phyloP scores from a whole-genome alignment of 2,888 invertebrate species.

The Phasia obesa region DNA sequence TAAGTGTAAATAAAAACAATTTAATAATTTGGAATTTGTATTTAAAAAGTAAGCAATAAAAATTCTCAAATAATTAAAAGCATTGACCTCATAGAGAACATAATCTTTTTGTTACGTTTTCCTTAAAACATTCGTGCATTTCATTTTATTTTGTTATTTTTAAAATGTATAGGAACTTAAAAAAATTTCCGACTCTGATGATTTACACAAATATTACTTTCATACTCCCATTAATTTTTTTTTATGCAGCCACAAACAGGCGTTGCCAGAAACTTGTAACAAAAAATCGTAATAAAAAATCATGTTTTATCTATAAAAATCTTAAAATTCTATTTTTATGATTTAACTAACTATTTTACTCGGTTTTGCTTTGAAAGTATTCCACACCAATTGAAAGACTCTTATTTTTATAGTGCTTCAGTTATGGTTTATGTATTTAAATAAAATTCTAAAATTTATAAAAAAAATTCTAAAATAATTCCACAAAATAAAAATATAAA shows the following conservation, averaged over 20 bases:
- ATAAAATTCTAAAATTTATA: too few relatives aligned
- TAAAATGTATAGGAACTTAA: background rate
- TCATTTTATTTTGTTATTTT: background rate
- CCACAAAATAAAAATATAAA: too few relatives aligned
- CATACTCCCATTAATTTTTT: background rate
- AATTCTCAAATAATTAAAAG: background rate
- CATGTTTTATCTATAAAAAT: too few relatives aligned
- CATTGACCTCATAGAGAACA: conserved; percentile 15
- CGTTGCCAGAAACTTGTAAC: too few relatives aligned
- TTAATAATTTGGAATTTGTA: background rate
- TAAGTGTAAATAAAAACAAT: background rate
- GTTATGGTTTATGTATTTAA: too few relatives aligned
- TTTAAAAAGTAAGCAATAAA: background rate
- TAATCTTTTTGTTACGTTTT: background rate
- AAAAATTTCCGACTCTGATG: conserved; percentile 10
- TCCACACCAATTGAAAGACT: too few relatives aligned
- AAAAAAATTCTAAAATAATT: too few relatives aligned
- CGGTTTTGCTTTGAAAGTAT: too few relatives aligned
- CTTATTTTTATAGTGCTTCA: too few relatives aligned
- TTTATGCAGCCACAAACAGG: background rate
- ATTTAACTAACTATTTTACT: too few relatives aligned
- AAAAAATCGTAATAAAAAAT: too few relatives aligned
- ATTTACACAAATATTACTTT: background rate
- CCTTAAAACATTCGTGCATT: background rate
- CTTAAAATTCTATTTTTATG: too few relatives aligned